Base-by-base conservation (phyloP, 2,888 invertebrate genomes). In the Hypsopygia costalis region DNA sequence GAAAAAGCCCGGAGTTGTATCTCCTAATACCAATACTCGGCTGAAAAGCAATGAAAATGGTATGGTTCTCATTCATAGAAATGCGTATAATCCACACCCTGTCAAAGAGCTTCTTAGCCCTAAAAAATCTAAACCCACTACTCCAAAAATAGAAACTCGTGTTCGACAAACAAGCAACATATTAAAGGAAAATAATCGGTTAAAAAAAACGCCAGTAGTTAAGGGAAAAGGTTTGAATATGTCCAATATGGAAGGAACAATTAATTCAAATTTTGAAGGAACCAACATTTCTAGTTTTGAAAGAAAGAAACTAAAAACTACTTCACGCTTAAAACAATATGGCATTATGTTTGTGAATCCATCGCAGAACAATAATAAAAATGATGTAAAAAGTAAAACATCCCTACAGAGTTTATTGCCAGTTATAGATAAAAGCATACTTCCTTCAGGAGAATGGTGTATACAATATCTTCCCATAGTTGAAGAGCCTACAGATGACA, bases 41-140 rank as follows among this genome's bases (percentile, higher is more conserved):
- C 57, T 83, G 62, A 86, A 80, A 66, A 71, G 63, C 32, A 87
- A 81, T 52, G 89, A 88, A 52, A 89, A 89, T 74, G 89, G 89
- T n/a, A 80, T 85, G 79, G 79, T 87, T 8, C 61, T 78, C 20
- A 43, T 78, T 35, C 80, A 71, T 36, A 75, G 72, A 52, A 76
- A 72, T 44, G 69, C 71, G n/a, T 71, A 74, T 42, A 82, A 62
- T 47, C 62, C 69, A 45, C 72, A 78, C 44, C 78, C 83, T 36
- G 66, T 67, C 3, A 80, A 78, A 52, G 66, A 71, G 9, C 34
- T 64, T 6, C 36, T 58, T 33, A 60, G 49, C 31, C 37, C 58
- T 4, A 78, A 70, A 51, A 79, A 68, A 49, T 27, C 46, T 6
- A 71, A n/a, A 8, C 4, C 36, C 29, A 12, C 53, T 25, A 41